Percentiles rank a stretch among this genome's conserved stretches.
Conservation (phyloP, 2,888 invertebrate species). For the Tyria jacobaeae region DNA sequence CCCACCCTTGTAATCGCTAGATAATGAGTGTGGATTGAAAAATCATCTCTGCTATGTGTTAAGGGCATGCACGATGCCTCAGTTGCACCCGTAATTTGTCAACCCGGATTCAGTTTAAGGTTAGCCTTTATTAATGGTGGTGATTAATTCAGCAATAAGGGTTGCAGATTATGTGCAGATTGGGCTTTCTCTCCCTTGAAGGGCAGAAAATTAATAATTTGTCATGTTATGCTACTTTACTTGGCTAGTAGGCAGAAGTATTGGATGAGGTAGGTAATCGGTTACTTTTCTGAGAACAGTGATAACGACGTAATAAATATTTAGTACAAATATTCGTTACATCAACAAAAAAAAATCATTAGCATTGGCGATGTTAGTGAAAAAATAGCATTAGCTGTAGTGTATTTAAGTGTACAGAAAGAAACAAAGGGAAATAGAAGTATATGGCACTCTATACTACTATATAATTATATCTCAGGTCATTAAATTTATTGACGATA, state of each 20-base stretch:
- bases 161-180: conserved; percentile 43
- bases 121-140: conserved; percentile 58
- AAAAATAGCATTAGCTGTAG: no score
- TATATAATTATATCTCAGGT: no score
- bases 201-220: conserved; percentile 3
- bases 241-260: neutral
- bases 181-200: neutral
- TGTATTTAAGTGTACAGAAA: no score
- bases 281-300: no score
- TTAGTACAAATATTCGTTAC: no score
- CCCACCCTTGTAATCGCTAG: conserved; percentile 84
- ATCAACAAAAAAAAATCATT: no score
- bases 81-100: conserved; percentile 58
- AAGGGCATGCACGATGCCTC: conserved; percentile 61
- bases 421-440: no score
- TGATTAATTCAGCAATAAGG: conserved; percentile 55
- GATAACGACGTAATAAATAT: no score
- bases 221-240: neutral
- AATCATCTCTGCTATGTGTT: conserved; percentile 77
- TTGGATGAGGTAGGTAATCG: no score
- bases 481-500: no score
- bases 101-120: conserved; percentile 56
- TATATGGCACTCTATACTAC: no score
- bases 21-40: conserved; percentile 83
- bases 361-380: no score